Evolutionary conservation across 2,888 invertebrate genomes (phyloP), one percentile per base, ranked within the genome.

Genomic region (Rhagonycha lutea): DNA sequence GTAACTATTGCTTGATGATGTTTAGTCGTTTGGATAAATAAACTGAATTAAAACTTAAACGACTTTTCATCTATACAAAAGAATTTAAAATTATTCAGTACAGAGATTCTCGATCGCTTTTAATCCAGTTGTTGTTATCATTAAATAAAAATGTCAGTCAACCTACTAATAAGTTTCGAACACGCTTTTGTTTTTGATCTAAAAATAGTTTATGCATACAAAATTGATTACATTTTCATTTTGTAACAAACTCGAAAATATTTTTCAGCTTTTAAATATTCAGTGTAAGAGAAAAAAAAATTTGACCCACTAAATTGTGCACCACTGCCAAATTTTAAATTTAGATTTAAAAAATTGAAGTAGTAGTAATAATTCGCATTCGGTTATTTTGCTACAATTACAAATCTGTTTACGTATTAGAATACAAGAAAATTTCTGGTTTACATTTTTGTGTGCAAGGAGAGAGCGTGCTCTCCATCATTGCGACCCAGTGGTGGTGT

Each of bases 121-220:
- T 47, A 47, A 47, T 47, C 47, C 47, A 47, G 47, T 47, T 47
- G 47, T 47, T 47, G 47, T 47, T 47, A 47, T 47, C 47, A 47
- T 47, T 47, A 47, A 47, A 47, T 47, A 47, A 47, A 47, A 47
- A 47, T 26, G 26, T 65, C 63, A 65, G 63, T 65, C 63, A 65
- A 65, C 63, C 63, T 65, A 65, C 63, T 65, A 65, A 65, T 65
- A 65, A 65, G 63, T 65, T 47, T 47, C 47, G 26, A 26, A 65
- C 26, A 65, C 63, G 63, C 63, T 65, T 65, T 65, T 65, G 26
- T 65, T 26, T 65, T 26, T 24, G 26, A 23, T 65, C 26, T 65
- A 65, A 65, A 47, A 26, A 65, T 65, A 65, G 26, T 18, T 65
- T 18, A 47, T 47, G 47, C 47, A 47, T 47, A 47, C 47, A 47